Conservation (phyloP, 2,113 vertebrate genomes). For the Nothobranchius kuhntae region DNA sequence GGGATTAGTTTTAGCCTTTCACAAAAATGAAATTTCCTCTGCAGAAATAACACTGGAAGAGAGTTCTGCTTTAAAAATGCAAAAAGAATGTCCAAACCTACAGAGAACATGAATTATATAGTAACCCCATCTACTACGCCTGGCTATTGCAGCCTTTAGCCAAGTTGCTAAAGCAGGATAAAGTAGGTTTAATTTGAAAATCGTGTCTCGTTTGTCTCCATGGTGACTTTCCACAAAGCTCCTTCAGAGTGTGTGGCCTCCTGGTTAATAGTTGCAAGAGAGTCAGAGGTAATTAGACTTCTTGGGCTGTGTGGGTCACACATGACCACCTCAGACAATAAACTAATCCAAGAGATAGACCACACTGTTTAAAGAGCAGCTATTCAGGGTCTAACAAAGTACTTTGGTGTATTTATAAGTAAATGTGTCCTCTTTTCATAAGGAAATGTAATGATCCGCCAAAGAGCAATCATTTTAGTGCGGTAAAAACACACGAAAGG, state of each 20-base stretch:
- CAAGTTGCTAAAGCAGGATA: neutral
- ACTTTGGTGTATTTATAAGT: neutral
- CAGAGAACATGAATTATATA: neutral
- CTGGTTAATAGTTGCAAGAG: constrained; percentile 5
- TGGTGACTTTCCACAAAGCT: constrained; percentile 40
- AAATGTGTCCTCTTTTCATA: constrained; percentile 15
- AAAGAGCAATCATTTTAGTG: constrained; percentile 26
- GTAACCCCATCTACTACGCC: neutral
- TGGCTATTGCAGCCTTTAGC: neutral
- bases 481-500: constrained; percentile 19
- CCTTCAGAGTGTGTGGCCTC: constrained; percentile 28
- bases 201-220: constrained; percentile 29
- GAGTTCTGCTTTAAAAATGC: constrained; percentile 21
- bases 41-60: neutral
- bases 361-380: neutral
- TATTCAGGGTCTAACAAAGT: neutral
- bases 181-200: constrained; percentile 23
- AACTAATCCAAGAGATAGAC: constrained; percentile 5
- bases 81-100: constrained; percentile 25
- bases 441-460: constrained; percentile 24
- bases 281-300: constrained; percentile 42
- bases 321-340: constrained; percentile 22
- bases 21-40: constrained; percentile 9
- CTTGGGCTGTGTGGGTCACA: constrained; percentile 35
- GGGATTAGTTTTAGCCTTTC: constrained; percentile 7